Base-by-base conservation (phyloP, 2,888 invertebrate species). In the Caenorhabditis auriculariae region DNA sequence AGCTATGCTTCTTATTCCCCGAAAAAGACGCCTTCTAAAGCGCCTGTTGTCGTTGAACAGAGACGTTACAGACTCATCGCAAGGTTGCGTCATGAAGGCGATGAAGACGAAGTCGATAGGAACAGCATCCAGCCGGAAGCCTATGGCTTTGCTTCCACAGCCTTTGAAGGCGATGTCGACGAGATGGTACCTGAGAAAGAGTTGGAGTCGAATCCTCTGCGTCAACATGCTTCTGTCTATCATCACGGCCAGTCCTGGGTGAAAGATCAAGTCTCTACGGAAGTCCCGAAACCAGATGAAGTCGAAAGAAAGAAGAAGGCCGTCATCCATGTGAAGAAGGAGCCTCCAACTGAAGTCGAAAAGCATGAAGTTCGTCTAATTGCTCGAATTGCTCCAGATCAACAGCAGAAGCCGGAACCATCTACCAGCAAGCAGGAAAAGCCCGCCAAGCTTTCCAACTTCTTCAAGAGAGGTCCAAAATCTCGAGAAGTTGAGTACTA, bases 231-330 rank as follows among this genome's bases (percentile, higher is more conserved):
- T 2, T 27, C 37, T 17, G 56, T 62, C 43, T 65, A 62, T 41
- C 68, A 68, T 27, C 53, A 55, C 21, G 69, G 66, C 17, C 48
- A 60, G 3, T 66, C 66, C 1, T 51, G 46, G 51, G 41, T 28
- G 37, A 49, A 46, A 24, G 47, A 58, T 21, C 29, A 65, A 24
- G n/a, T n/a, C n/a, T n/a, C n/a, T n/a, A n/a, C n/a, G n/a, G n/a
- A n/a, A n/a, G n/a, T n/a, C n/a, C n/a, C 41, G 35, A 21, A 27
- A 27, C 15, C 15, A 17, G 49, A 55, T 32, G 49, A 48, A 37
- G 49, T 39, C 43, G 43, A 43, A 21, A 15, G 9, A 1, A 26
- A 41, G 32, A 41, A 26, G 43, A 23, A 29, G 23, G 39, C 53
- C 28, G 44, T 45, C 35, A 49, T 46, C 37, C 38, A 28, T 23